Conservation (phyloP, 2,888 invertebrate genomes). For the Rhyacophila evoluta region DNA sequence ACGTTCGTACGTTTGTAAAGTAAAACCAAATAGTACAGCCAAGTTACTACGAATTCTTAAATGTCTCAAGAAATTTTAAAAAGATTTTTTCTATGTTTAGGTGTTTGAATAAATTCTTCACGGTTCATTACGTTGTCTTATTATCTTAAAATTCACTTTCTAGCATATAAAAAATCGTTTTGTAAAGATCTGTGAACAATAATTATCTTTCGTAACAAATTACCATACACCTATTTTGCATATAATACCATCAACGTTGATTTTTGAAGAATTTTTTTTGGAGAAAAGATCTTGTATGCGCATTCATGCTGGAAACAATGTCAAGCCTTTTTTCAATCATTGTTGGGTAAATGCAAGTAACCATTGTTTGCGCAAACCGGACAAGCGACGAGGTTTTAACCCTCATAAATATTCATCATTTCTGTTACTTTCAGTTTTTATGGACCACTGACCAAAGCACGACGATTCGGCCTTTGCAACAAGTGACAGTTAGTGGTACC, state of each 20-base stretch:
- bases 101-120: not conserved
- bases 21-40: too few species aligned
- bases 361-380: slow-evolving; percentile 49
- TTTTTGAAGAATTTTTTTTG: not conserved
- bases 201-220: not conserved
- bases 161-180: not conserved
- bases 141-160: slow-evolving; percentile 14
- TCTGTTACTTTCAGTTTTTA: slow-evolving; percentile 51
- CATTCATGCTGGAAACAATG: not conserved
- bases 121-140: not conserved
- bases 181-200: not conserved
- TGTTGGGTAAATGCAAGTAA: slow-evolving; percentile 47
- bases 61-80: not conserved
- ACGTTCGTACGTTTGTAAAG: too few species aligned
- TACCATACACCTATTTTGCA: not conserved
- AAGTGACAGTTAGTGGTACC: slow-evolving; percentile 27
- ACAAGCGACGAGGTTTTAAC: slow-evolving; percentile 29
- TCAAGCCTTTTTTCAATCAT: slow-evolving; percentile 35
- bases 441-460: slow-evolving; percentile 46
- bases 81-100: not conserved
- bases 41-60: not conserved
- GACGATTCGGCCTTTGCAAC: slow-evolving; percentile 34
- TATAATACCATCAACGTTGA: not conserved
- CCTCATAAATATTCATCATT: slow-evolving; percentile 52
- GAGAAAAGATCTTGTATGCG: not conserved